Evolutionary conservation across 2,888 invertebrate species (phyloP), one percentile per base, ranked within the genome.

Genomic region (Steinernema hermaphroditum): DNA sequence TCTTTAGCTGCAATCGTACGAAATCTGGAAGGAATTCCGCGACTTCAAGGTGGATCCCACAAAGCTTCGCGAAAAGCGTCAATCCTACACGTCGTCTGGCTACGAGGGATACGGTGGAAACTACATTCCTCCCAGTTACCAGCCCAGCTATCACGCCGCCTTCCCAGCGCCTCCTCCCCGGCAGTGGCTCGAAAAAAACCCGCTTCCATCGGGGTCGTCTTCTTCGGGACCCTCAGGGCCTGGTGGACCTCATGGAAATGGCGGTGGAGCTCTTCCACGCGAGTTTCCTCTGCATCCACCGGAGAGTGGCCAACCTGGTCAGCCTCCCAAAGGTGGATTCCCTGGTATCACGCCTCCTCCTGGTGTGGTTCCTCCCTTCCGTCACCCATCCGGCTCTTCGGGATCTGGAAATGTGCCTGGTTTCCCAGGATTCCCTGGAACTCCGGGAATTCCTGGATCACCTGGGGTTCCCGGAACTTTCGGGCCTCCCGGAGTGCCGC

Each of bases 11-110:
- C 19, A 68, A 24, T 43, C 72, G 16, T 44, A 68, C 37, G 72
- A 72, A 14, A 69, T 72, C 22, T 72, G 72, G 72, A 68, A 41
- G 29, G 49, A 72, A n/a, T 16, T 72, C n/a, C 19, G 41, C 6
- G 37, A 54, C 4, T n/a, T 72, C 14, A 43, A 70, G 19, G 72
- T 72, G 19, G 44, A 72, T 24, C 72, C 68, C 12, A 14, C 32
- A 0, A 68, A 68, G 19, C 34, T 72, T n/a, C 72, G 72, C 27
- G 68, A 68, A 32, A 54, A 62, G 62, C 43, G 72, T 14, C 72
- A 72, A 32, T 41, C 72, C 9, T 72, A 72, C 29, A 43, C 68
- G 22, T 19, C n/a, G 6, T 27, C 54, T 12, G 19, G 54, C 54
- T 54, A 54, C 27, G n/a, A 54, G 16, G 72, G 72, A 14, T 72